Evolutionary conservation across 2,888 invertebrate species (phyloP).

Genomic region (Mantis religiosa): DNA sequence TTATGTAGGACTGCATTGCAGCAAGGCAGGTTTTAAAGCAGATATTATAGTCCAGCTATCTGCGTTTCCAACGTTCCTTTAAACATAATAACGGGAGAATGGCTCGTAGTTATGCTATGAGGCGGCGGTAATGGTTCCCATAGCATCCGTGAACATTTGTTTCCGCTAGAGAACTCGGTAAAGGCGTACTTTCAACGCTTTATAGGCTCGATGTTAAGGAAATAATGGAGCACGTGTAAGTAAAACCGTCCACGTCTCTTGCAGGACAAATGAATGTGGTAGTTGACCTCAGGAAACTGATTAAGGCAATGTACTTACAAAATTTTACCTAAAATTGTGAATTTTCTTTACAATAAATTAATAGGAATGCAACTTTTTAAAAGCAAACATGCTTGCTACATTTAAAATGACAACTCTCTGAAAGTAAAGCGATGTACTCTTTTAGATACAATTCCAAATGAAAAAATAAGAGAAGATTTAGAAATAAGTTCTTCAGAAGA

Average conservation of each 20-base stretch:
- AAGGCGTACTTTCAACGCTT: neutral
- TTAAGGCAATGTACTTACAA: too few relatives aligned
- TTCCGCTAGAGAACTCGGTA: neutral
- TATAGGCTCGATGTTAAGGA: neutral
- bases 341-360: too few relatives aligned
- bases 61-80: neutral
- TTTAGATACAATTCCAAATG: too few relatives aligned
- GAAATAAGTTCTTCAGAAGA: too few relatives aligned
- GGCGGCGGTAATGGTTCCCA: neutral
- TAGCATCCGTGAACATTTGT: neutral
- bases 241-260: neutral
- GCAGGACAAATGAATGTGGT: neutral
- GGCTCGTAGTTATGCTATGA: neutral
- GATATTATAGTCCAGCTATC: neutral
- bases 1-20: conserved; percentile 29
- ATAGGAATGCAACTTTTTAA: too few relatives aligned
- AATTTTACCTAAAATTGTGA: too few relatives aligned
- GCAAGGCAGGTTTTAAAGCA: conserved; percentile 20
- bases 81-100: neutral
- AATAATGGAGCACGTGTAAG: neutral
- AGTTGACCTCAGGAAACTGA: too few relatives aligned
- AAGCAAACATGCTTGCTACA: too few relatives aligned
- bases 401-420: too few relatives aligned
- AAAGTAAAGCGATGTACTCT: too few relatives aligned
- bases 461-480: too few relatives aligned